phyloP scores from a whole-genome alignment of 2,888 invertebrate genomes.

The Trypoxylon attenuatum region DNA sequence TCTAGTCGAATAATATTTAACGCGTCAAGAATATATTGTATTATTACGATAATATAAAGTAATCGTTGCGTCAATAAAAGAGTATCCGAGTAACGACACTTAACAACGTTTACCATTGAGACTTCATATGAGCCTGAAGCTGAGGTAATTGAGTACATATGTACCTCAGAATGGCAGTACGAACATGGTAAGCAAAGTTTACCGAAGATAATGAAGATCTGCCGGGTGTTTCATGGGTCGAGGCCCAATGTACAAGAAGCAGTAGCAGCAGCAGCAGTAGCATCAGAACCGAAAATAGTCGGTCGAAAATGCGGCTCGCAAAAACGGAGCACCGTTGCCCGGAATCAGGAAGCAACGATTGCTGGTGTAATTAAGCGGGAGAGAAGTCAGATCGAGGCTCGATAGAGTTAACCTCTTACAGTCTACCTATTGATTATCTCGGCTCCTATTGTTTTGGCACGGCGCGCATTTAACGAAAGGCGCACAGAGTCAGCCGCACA shows the following conservation, averaged over 20 bases:
- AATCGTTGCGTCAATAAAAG: no score
- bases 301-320: no score
- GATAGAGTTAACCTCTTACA: slow-evolving; percentile 62
- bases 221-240: background rate
- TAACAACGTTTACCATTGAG: no score
- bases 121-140: no score
- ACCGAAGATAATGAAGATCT: background rate
- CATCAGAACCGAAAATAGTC: slow-evolving; percentile 31
- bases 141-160: no score
- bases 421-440: slow-evolving; percentile 68
- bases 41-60: no score
- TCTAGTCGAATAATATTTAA: no score
- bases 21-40: no score
- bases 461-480: slow-evolving; percentile 52
- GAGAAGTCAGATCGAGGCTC: background rate
- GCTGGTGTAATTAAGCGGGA: background rate
- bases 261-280: background rate
- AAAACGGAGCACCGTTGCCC: no score
- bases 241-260: no score
- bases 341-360: background rate
- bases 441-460: slow-evolving; percentile 66
- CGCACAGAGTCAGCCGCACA: background rate
- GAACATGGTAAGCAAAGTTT: background rate
- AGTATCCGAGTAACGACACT: no score
- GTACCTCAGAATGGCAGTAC: no score